Percentiles rank a stretch among this genome's conserved stretches.
Evolutionary conservation across 2,888 invertebrate species (phyloP).

Genomic region (Corbicula japonica): DNA sequence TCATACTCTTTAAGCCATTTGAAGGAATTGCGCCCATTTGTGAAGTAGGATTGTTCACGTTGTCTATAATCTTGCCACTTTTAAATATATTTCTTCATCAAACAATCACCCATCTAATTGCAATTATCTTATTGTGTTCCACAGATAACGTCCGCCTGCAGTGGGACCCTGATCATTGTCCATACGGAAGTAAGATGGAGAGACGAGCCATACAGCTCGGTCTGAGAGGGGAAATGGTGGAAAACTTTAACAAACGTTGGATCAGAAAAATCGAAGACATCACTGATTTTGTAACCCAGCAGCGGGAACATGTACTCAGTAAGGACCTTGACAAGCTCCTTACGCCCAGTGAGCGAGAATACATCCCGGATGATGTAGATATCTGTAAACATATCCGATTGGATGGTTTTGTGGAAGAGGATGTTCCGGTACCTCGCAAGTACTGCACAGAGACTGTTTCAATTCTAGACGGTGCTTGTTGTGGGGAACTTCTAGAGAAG

Average conservation of each 20-base stretch:
- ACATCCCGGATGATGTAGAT: slow-evolving; percentile 45
- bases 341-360: slow-evolving; percentile 66
- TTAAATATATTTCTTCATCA: background rate
- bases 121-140: background rate
- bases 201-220: slow-evolving; percentile 81
- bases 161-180: slow-evolving; percentile 82
- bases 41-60: no score
- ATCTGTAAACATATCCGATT: slow-evolving; percentile 48
- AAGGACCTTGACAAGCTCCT: slow-evolving; percentile 52
- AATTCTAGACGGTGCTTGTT: background rate
- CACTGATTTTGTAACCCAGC: slow-evolving; percentile 76
- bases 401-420: slow-evolving; percentile 14
- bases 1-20: no score
- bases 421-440: background rate
- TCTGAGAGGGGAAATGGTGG: slow-evolving; percentile 70
- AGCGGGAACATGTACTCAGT: slow-evolving; percentile 53
- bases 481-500: slow-evolving; percentile 6
- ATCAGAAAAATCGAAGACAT: slow-evolving; percentile 76
- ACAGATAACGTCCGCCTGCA: slow-evolving; percentile 71
- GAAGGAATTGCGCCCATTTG: no score
- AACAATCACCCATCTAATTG: background rate
- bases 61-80: no score
- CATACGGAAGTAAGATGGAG: slow-evolving; percentile 60
- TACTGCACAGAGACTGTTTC: background rate
- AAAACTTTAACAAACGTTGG: slow-evolving; percentile 70